Evolutionary conservation across 1,140 invertebrate species (phyloP), one percentile per base, ranked within the genome.

Genomic region (Mamestra configurata): DNA sequence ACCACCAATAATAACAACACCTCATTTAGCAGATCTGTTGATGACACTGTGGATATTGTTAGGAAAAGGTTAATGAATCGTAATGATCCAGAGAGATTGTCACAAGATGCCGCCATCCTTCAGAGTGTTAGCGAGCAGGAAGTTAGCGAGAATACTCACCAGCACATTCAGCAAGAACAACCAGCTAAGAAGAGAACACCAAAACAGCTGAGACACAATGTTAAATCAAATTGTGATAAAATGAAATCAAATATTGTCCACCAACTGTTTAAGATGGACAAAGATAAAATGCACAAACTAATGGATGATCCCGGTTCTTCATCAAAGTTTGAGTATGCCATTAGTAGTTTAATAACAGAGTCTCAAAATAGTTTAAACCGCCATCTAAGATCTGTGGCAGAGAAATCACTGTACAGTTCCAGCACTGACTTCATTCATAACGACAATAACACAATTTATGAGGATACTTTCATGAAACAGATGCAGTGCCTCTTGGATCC

Each of bases 381-480:
- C 35, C 93, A 94, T 75, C 55, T 93, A 59, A 86, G 93, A 73
- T 92, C 93, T 81, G 88, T 90, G 46, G 93, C 93, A 53, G 93
- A 95, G 53, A 93, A 95, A 82, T 93, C 93, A 31, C 82, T 95
- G 0, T 89, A 83, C 76, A 88, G 85, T 66, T 85, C 89, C 37
- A 91, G 90, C 82, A 82, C 82, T 55, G 91, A 94, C 27, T 93
- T 93, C 78, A 92, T 93, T 55, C 86, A 92, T 83, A 86, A 93
- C 86, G 90, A 94, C 22, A 91, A 89, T 80, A 93, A 94, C 64
- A 95, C 93, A 24, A 92, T 94, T 70, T 95, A 94, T 89, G 93
- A 95, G 82, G 93, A 95, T 77, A 95, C 93, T 72, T 95, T 95
- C 79, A 88, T 95, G 85, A 94, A 93, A 88, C 93, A 95, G 83